phyloP scores from a whole-genome alignment of 2,888 invertebrate species.

The Tholera decimalis region DNA sequence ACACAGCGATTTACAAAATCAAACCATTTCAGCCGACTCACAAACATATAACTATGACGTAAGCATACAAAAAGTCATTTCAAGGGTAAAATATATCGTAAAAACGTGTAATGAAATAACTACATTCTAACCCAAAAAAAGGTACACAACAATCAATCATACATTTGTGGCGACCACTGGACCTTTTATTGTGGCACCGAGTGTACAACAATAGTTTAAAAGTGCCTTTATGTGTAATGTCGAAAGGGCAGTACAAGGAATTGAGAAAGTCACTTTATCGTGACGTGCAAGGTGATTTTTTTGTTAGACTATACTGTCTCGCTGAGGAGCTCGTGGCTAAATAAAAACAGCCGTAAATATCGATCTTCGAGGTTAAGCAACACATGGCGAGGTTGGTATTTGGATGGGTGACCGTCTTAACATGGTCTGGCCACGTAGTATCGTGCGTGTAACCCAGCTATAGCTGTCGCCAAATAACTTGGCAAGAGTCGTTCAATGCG shows the following conservation, averaged over 20 bases:
- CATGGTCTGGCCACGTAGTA: no score
- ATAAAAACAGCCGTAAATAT: no score
- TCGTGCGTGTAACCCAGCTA: no score
- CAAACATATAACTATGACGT: constrained; percentile 27
- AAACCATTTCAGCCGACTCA: constrained; percentile 35
- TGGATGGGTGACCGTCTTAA: no score
- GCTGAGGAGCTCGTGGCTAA: no score
- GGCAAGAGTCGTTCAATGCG: no score
- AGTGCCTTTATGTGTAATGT: constrained; percentile 65
- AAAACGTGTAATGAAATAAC: constrained; percentile 51
- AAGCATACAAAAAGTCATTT: constrained; percentile 23
- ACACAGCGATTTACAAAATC: constrained; percentile 22
- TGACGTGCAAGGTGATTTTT: constrained; percentile 28
- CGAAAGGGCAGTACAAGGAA: constrained; percentile 40
- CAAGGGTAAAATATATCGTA: constrained; percentile 48
- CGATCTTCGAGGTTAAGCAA: no score
- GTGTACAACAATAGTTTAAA: constrained; percentile 61
- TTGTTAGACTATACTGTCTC: neutral
- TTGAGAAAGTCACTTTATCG: constrained; percentile 37
- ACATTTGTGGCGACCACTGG: constrained; percentile 53
- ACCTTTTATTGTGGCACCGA: constrained; percentile 53
- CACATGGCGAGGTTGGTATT: no score
- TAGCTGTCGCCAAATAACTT: no score
- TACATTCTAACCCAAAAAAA: constrained; percentile 54
- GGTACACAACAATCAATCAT: constrained; percentile 63